phyloP scores from a whole-genome alignment of 2,888 invertebrate genomes.

The Emmelina monodactyla region DNA sequence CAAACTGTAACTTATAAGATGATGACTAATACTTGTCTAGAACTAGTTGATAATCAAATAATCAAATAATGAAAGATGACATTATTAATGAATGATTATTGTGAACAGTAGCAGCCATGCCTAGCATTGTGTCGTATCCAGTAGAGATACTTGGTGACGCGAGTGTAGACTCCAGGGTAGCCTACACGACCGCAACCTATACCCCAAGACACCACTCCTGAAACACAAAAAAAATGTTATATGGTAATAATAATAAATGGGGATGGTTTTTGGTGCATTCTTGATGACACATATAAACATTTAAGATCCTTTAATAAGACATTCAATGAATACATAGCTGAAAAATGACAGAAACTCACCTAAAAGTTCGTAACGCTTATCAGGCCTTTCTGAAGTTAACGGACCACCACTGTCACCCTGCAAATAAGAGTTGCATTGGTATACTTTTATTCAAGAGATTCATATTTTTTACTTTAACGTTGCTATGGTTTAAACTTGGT shows the following conservation, averaged over 20 bases:
- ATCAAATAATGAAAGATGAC: no score
- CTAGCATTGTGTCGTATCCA: conserved; percentile 81
- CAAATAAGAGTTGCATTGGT: conserved; percentile 16
- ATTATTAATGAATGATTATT: conserved; percentile 25
- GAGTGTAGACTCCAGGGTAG: conserved; percentile 86
- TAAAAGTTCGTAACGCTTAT: conserved; percentile 79
- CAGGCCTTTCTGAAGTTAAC: conserved; percentile 70
- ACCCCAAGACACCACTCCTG: conserved; percentile 87
- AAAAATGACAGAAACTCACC: conserved; percentile 64
- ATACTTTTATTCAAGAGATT: not conserved
- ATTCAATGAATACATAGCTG: no score
- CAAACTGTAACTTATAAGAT: no score
- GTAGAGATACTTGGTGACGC: conserved; percentile 80
- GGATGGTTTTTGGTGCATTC: no score
- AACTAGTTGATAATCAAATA: no score
- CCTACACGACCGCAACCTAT: conserved; percentile 86
- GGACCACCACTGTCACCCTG: conserved; percentile 86
- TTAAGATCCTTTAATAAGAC: no score
- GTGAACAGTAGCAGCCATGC: conserved; percentile 81
- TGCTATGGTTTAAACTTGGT: not conserved
- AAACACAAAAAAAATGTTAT: conserved; percentile 17
- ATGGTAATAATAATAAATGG: no score
- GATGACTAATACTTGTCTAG: no score
- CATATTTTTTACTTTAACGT: not conserved
- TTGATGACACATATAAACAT: no score